Evolutionary conservation across 2,113 vertebrate species (phyloP).

Genomic region (Anolis sagrei): DNA sequence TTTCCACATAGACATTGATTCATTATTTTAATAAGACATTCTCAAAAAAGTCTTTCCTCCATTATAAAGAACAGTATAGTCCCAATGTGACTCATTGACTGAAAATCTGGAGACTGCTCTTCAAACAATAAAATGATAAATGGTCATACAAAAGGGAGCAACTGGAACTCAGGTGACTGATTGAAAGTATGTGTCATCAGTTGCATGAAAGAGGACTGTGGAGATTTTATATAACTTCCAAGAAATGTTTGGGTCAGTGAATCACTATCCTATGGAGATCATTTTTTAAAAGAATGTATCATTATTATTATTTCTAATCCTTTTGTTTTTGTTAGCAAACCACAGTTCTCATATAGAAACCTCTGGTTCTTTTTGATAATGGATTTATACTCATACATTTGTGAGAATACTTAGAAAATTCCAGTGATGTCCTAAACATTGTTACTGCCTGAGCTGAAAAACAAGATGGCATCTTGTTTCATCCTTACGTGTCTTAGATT

Average conservation of each 20-base stretch:
- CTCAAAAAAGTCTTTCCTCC: background rate
- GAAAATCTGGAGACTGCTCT: background rate
- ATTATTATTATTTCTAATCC: background rate
- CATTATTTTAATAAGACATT: background rate
- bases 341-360: background rate
- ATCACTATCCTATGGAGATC: background rate
- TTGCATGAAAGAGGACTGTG: background rate
- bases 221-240: background rate
- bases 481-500: too few relatives aligned
- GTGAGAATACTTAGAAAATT: background rate
- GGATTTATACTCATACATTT: background rate
- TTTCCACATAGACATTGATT: background rate
- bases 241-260: background rate
- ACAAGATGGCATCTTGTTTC: too few relatives aligned
- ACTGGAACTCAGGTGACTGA: constrained; percentile 5
- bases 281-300: background rate
- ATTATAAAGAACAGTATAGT: background rate
- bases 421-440: too few relatives aligned
- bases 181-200: background rate
- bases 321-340: background rate
- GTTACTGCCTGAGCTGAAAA: background rate
- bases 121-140: constrained; percentile 1
- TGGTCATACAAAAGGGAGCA: background rate
- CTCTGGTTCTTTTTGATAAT: background rate
- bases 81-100: background rate